Conservation (phyloP, 2,113 vertebrate genomes). For the Rhagologus leucostigma region DNA sequence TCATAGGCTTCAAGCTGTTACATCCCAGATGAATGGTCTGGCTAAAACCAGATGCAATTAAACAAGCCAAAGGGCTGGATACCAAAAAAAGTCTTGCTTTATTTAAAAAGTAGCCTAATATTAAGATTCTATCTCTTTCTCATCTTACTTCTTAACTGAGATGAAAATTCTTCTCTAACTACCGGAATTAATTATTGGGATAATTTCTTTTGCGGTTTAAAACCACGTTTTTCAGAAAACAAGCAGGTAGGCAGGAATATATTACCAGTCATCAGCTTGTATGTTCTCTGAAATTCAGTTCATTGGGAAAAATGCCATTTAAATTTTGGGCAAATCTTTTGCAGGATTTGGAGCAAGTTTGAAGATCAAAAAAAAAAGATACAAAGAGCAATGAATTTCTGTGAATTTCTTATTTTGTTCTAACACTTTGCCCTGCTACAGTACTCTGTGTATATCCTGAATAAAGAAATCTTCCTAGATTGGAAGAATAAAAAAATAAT, state of each 20-base stretch:
- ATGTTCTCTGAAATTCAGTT: neutral
- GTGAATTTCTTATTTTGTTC: neutral
- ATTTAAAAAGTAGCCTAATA: neutral
- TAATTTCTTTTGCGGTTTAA: neutral
- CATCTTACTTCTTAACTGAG: neutral
- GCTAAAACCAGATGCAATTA: neutral
- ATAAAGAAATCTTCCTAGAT: neutral
- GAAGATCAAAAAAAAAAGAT: neutral
- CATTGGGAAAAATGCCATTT: neutral
- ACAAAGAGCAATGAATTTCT: neutral
- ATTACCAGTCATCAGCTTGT: neutral
- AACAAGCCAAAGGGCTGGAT: neutral
- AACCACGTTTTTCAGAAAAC: neutral
- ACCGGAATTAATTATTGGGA: neutral
- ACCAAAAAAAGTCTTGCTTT: neutral
- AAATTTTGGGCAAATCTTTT: neutral
- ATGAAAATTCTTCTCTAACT: neutral
- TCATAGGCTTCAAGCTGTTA: neutral
- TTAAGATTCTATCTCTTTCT: neutral
- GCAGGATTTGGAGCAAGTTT: neutral
- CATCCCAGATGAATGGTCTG: neutral
- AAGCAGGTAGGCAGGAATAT: neutral
- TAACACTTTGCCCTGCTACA: neutral
- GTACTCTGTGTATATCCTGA: neutral
- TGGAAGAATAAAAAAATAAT: neutral